phyloP scores from a whole-genome alignment of 1,140 invertebrate species.

The Drosophila insularis region DNA sequence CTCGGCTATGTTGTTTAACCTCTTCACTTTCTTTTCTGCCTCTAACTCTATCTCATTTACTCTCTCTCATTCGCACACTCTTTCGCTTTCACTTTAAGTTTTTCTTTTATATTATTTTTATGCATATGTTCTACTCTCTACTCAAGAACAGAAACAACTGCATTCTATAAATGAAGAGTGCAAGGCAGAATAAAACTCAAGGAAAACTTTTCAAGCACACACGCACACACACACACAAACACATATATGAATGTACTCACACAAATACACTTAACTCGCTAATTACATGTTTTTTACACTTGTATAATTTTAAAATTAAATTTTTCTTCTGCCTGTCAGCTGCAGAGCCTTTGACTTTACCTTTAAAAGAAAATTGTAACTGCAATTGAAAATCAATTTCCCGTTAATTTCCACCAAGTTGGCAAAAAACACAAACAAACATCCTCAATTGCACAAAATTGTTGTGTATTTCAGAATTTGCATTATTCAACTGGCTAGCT shows the following conservation, averaged over 20 bases:
- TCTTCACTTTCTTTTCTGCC: neutral
- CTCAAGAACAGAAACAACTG: conserved; percentile 5
- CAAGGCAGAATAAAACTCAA: conserved; percentile 7
- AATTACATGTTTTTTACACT: conserved; percentile 8
- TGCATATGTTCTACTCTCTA: conserved; percentile 6
- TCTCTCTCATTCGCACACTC: neutral
- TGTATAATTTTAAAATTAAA: conserved; percentile 33
- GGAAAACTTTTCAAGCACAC: neutral
- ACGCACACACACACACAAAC: neutral
- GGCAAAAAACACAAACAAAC: conserved; percentile 1
- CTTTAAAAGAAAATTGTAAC: conserved; percentile 2
- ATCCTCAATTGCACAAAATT: neutral
- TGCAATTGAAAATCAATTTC: conserved; percentile 66
- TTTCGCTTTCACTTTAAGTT: neutral
- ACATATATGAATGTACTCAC: neutral
- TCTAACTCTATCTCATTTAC: neutral
- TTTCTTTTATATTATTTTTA: conserved; percentile 12
- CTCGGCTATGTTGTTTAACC: neutral
- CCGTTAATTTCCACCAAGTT: conserved; percentile 1
- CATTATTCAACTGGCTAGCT: neutral
- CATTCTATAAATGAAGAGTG: conserved; percentile 8
- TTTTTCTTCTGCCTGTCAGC: conserved; percentile 22
- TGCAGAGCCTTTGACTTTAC: conserved; percentile 12
- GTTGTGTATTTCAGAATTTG: neutral
- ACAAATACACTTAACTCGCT: neutral